A percentile compares a stretch with the other conserved stretches of the same genome.
Conservation (phyloP, 2,113 vertebrate genomes). For the Grallaria varia region DNA sequence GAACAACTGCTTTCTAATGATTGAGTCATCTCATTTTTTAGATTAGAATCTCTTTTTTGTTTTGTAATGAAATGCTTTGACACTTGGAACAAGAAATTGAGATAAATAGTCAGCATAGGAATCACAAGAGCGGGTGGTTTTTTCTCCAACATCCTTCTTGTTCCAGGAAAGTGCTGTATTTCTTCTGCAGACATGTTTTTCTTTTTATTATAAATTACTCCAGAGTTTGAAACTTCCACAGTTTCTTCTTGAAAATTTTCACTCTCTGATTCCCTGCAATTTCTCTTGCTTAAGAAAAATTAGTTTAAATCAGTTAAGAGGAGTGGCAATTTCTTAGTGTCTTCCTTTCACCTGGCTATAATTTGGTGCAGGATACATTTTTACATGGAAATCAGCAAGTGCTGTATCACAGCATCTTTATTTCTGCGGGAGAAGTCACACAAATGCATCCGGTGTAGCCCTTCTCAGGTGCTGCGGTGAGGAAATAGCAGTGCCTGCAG, state of each 20-base stretch:
- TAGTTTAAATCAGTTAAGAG: not conserved
- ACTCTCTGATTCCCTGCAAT: not conserved
- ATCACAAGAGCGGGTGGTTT: not conserved
- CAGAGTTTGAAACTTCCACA: not conserved
- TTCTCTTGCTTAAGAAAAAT: not conserved
- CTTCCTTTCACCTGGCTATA: not conserved
- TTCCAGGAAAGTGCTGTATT: not conserved
- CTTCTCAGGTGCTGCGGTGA: accelerated
- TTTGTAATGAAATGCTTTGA: slow-evolving; percentile 37
- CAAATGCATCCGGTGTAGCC: accelerated
- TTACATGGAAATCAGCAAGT: not conserved
- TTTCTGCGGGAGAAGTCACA: not conserved
- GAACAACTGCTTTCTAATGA: not conserved
- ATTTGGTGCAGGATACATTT: not conserved
- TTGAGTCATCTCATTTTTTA: slow-evolving; percentile 36
- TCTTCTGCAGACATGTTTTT: not conserved
- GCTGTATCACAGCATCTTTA: accelerated
- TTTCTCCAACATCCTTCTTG: not conserved
- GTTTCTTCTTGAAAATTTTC: not conserved
- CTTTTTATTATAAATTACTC: not conserved
- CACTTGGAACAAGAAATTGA: slow-evolving; percentile 45
- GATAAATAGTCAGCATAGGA: slow-evolving; percentile 25
- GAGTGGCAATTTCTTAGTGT: not conserved
- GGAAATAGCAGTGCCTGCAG: not conserved
- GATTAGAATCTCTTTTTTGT: slow-evolving; percentile 49